Evolutionary conservation across 2,113 vertebrate genomes (phyloP), one percentile per base, ranked within the genome.

Genomic region (Hylia prasina): DNA sequence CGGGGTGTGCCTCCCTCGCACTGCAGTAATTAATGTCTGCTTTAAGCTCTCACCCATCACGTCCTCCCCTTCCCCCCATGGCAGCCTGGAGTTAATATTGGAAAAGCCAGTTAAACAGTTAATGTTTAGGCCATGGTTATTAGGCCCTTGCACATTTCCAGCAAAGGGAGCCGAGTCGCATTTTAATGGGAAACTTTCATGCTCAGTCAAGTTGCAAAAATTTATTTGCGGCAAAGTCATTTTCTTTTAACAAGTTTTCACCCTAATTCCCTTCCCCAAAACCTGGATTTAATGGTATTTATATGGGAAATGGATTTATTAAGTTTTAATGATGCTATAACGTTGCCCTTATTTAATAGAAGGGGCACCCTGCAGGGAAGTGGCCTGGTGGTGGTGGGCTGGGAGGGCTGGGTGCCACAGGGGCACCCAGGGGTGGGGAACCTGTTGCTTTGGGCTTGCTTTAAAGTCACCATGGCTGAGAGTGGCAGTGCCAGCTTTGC

Each of bases 151-250:
- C 78, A 91, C 84, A 77, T 90, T 96, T 90, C 72, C 72, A 95
- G 91, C 89, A 44, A 90, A 87, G 64, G 69, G 91, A 95, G 75
- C 84, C 11, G 51, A 63, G 93, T 23, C 42, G 66, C 76, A 93
- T 94, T 95, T 96, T 96, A 96, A 96, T 96, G 95, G 91, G 61
- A 87, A 95, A 91, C 92, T 96, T 94, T 97, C 93, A 91, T 78
- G 96, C 96, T 95, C 87, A 24, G 93, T 96, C 96, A 91, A 93
- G 97, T 94, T 44, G 93, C 92, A 96, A 94, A 91, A 94, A 95
- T 95, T 94, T 97, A 95, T 94, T 92, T 85, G 92, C 10, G 27
- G 61, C 5, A 18, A 68, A 87, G 75, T 89, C 78, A 39, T 72
- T 92, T 86, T 93, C 93, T 89, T 91, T 95, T 91, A 90, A 90